These are phyloP conservation scores for Microtus pennsylvanicus DNA, from an alignment of 2,113 vertebrate species.

Conservation along the genomic window DNA sequence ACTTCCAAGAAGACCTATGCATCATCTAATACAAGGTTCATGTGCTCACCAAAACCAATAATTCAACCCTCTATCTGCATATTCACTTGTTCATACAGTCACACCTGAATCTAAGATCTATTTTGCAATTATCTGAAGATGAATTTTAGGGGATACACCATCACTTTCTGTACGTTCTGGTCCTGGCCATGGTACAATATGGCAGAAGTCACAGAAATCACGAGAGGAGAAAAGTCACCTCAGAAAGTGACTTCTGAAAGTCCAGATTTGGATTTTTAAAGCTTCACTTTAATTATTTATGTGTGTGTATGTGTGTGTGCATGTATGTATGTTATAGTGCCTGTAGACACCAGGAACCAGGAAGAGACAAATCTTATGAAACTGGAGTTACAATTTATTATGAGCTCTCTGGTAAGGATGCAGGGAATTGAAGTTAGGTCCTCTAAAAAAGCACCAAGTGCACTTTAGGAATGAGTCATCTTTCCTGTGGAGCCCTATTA, in stretches of 20 bases:
- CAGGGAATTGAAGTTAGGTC: not conserved
- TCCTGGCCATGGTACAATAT: conserved; percentile 98
- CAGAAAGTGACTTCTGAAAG: conserved; percentile 36
- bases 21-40: conserved; percentile 98
- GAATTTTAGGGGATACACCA: conserved; percentile 98
- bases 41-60: conserved; percentile 98
- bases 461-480: not conserved
- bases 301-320: not conserved
- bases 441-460: no score
- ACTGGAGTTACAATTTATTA: not conserved
- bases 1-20: no score
- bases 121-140: conserved; percentile 99
- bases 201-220: conserved; percentile 34
- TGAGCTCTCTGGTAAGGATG: not conserved
- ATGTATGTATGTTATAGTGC: not conserved
- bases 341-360: not conserved
- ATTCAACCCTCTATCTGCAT: conserved; percentile 99
- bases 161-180: conserved; percentile 98
- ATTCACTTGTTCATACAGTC: conserved; percentile 98
- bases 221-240: fast-evolving
- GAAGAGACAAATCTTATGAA: not conserved
- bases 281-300: not conserved
- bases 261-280: not conserved
- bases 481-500: not conserved
- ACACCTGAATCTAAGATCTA: conserved; percentile 97